Evolutionary conservation across 2,797 vertebrate genomes (phyloP).

Genomic region (Bradypus variegatus): DNA sequence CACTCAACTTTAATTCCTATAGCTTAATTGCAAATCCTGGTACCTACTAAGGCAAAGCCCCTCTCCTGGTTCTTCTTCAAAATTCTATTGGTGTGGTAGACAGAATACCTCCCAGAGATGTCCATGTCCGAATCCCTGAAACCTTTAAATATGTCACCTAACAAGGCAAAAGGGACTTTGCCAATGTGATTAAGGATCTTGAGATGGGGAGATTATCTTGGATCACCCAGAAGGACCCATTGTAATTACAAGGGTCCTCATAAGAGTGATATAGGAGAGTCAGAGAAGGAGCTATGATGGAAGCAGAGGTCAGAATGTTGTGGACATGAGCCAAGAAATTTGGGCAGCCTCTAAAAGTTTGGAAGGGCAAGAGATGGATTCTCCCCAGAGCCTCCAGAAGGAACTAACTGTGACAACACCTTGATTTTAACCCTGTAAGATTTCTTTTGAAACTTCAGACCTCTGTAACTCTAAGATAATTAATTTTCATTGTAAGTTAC

Average conservation of each 20-base stretch:
- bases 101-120: neutral
- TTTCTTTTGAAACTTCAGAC: neutral
- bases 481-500: neutral
- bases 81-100: neutral
- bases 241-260: neutral
- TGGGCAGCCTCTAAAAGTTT: neutral
- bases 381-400: neutral
- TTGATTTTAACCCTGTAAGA: neutral
- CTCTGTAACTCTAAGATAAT: neutral
- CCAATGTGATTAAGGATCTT: neutral
- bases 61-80: neutral
- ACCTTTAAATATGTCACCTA: neutral
- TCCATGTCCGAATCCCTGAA: neutral
- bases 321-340: neutral
- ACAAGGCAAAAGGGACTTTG: neutral
- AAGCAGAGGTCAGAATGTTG: neutral
- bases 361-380: neutral
- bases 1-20: neutral
- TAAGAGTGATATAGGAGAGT: neutral
- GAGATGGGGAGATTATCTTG: neutral
- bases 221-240: neutral
- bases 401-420: neutral
- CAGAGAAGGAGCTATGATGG: neutral
- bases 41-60: neutral
- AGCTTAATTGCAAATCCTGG: neutral